Percentiles rank a stretch among this genome's conserved stretches.
phyloP scores from a whole-genome alignment of 2,113 vertebrate genomes.

The Lathamus discolor region DNA sequence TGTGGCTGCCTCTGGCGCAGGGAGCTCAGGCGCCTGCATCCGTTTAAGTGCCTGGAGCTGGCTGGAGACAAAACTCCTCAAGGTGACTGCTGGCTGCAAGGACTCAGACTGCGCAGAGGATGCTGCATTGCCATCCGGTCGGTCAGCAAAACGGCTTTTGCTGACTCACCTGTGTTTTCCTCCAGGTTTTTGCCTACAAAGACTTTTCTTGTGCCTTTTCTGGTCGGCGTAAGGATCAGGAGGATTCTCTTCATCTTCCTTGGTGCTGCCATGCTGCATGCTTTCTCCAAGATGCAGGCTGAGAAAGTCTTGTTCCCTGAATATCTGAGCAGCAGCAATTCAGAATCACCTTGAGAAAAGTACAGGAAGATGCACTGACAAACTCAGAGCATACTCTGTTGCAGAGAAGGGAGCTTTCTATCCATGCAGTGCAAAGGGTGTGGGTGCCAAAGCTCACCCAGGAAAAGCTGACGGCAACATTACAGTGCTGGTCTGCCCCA shows the following conservation, averaged over 20 bases:
- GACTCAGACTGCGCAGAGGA: background rate
- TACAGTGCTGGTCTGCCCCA: background rate
- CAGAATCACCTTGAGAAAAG: background rate
- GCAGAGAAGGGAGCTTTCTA: background rate
- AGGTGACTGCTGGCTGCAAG: background rate
- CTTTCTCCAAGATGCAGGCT: fast-evolving
- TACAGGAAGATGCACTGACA: background rate
- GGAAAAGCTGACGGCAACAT: background rate
- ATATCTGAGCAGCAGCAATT: background rate
- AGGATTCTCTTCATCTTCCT: background rate
- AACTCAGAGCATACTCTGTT: background rate
- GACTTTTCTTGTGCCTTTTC: background rate
- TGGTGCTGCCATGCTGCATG: background rate
- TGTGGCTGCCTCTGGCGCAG: background rate
- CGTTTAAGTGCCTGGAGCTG: background rate
- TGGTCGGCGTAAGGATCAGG: background rate
- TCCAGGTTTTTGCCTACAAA: background rate
- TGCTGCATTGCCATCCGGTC: background rate
- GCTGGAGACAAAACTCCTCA: background rate
- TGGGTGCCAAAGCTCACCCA: background rate
- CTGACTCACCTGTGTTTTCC: background rate
- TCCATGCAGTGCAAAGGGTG: background rate
- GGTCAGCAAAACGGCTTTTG: background rate
- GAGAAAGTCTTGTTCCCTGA: background rate
- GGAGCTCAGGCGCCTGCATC: background rate